Evolutionary conservation across 2,113 vertebrate genomes (phyloP).

Genomic region (Bostrychus sinensis): DNA sequence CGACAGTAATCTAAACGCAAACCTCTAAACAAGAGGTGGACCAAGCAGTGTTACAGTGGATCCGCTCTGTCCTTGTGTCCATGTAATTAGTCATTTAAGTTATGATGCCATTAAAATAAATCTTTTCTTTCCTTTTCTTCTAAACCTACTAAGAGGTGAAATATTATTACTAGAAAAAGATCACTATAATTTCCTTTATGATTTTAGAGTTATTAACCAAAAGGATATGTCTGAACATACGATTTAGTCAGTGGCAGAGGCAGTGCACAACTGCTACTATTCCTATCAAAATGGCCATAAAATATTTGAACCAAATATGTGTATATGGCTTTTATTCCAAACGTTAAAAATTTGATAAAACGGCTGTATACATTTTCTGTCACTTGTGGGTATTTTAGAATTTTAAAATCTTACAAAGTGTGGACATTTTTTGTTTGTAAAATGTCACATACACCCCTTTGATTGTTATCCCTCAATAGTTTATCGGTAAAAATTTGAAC

Average conservation of each 20-base stretch:
- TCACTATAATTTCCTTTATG: no score
- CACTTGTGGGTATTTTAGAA: no score
- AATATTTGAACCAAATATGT: no score
- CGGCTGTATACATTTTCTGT: no score
- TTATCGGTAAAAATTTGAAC: neutral
- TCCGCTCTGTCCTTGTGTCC: neutral
- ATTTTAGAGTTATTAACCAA: no score
- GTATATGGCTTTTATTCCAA: no score
- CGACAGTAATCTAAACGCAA: conserved; percentile 2
- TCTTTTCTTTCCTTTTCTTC: neutral
- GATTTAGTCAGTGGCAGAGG: no score
- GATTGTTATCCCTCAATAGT: no score
- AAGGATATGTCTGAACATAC: no score
- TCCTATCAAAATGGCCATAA: no score
- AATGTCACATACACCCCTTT: neutral
- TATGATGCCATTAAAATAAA: conserved; percentile 1
- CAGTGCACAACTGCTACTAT: no score
- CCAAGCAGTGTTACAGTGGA: neutral
- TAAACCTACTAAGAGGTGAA: neutral
- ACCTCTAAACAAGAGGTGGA: conserved; percentile 1
- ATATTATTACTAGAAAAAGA: neutral
- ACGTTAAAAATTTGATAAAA: no score
- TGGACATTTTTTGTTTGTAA: neutral
- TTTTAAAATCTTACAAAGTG: neutral
- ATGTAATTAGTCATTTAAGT: neutral